phyloP scores from a whole-genome alignment of 2,797 vertebrate genomes.

The Gallinago solitaria region DNA sequence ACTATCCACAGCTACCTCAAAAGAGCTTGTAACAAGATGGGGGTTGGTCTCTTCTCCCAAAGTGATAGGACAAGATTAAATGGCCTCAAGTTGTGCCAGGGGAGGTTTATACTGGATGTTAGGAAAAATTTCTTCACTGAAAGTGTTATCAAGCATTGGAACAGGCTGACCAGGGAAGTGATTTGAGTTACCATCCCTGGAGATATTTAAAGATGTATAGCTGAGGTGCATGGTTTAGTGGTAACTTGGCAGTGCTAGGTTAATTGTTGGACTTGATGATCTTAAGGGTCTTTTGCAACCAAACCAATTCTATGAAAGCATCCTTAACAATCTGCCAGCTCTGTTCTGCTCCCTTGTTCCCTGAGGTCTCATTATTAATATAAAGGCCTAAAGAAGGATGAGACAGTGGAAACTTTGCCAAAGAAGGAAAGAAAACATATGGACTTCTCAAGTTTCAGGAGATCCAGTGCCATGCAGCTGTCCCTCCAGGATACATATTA shows the following conservation, averaged over 20 bases:
- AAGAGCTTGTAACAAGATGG: not conserved
- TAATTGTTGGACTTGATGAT: not conserved
- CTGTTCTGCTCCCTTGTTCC: not conserved
- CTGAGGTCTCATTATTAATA: not conserved
- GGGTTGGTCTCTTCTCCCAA: not conserved
- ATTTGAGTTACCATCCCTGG: not conserved
- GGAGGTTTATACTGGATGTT: not conserved
- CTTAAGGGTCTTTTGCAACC: not conserved
- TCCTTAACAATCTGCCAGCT: not conserved
- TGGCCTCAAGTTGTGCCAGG: not conserved
- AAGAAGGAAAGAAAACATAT: not conserved
- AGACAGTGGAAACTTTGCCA: not conserved
- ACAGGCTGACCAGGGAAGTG: not conserved
- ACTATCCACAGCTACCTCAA: not conserved
- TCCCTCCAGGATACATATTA: not conserved
- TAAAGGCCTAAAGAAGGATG: not conserved
- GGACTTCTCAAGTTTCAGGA: not conserved
- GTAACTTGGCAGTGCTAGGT: not conserved
- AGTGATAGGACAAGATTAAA: not conserved
- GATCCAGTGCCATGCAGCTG: not conserved
- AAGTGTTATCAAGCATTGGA: not conserved
- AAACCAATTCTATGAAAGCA: not conserved
- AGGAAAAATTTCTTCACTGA: not conserved
- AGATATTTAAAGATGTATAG: not conserved
- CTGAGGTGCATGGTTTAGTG: not conserved